Base-by-base conservation (phyloP, 1,140 invertebrate species). In the Lordiphosa stackelbergi region DNA sequence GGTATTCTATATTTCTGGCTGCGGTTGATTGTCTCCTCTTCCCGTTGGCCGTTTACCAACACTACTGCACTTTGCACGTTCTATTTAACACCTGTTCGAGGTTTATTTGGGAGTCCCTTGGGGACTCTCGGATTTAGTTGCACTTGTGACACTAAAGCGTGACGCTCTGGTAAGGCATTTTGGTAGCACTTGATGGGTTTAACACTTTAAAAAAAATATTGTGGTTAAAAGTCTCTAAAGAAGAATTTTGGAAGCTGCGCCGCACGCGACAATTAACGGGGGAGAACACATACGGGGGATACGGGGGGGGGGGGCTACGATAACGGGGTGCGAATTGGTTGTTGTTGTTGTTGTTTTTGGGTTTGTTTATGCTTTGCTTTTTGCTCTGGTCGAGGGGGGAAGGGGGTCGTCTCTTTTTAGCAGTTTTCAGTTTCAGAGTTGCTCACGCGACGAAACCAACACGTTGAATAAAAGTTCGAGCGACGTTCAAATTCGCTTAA, bases 401-500 rank as follows among this genome's bases (percentile, higher is more conserved):
- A 1, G 28, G 28, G 28, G 28, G 28, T 24, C 22, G 28, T 31
- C 19, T 36, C 46, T 65, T 46, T 41, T 37, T 48, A 51, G 56
- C 54, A 37, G 45, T 61, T 70, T 75, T 65, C 53, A 65, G 62
- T 69, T 81, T 79, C 70, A 74, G 74, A 79, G 74, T 81, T 79
- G 74, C 74, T 79, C 53, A 71, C 75, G 71, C 75, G 75, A 81
- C 78, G 77, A 59, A 75, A 73, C 77, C 64, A 77, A 79, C 77
- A 83, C 77, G 77, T 83, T 83, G 77, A 83, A 83, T 83, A 83
- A 83, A 79, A 84, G 77, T 83, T 75, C 72, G 65, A 72, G 72
- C 72, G 65, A 77, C 73, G 71, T 83, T 83, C 64, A 75, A 77
- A 83, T 83, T 77, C 77, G 77, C 77, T 83, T 83, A 83, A 83